Base-by-base conservation (phyloP, 2,888 invertebrate species). In the Phytoseiulus persimilis region DNA sequence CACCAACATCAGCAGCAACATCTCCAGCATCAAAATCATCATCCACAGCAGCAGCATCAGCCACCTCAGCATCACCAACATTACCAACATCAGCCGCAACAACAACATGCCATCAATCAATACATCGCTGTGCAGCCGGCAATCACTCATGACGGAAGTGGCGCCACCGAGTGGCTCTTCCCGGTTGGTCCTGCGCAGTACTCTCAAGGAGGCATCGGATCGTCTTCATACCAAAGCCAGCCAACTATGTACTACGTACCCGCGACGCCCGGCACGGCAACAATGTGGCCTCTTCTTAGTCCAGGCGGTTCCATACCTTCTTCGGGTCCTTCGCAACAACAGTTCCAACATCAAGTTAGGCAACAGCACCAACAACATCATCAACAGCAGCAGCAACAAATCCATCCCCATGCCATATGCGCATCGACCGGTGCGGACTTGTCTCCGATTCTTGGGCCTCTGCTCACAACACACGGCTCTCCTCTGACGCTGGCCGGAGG, bases 241-340 rank as follows among this genome's bases (percentile, higher is more conserved):
- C 32, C 87, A 11, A 32, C 87, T 9, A 87, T 87, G 87, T 87
- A 87, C 87, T 87, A 87, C 33, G 87, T 87, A 6, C 87, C 87
- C 31, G 32, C 87, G 9, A 32, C n/a, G 32, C 87, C 28, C 1
- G 32, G 87, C 87, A 45, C 87, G 14, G 87, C 45, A 6, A 39
- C 39, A 45, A 33, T 39, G 87, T 45, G 39, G n/a, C 39, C 45
- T 14, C 45, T 45, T n/a, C n/a, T 87, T 33, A 33, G 39, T n/a
- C 87, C 87, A 0, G 39, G 87, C 32, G 33, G 32, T 33, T 45
- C 65, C 18, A 28, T 65, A 65, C 65, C 65, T 28, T 65, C 65
- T 28, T 18, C 65, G 65, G 65, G 65, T 28, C 84, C 32, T 32
- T 33, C 87, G 23, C n/a, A 33, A 87, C 87, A 87, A 33, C 32